Conservation (phyloP, 2,888 invertebrate species). For the Ennomos erosarius region DNA sequence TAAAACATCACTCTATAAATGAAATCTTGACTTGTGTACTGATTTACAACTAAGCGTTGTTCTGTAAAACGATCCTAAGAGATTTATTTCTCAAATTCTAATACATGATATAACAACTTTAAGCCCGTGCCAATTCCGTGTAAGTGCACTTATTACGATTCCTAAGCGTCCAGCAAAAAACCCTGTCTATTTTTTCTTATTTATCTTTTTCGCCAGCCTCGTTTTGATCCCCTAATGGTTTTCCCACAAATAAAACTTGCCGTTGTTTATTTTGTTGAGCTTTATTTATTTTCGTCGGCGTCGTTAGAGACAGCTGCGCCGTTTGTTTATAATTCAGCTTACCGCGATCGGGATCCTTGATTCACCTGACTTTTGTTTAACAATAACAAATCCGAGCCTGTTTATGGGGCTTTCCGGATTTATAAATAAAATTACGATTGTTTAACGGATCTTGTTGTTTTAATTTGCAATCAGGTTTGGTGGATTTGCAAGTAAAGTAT, state of each 20-base stretch:
- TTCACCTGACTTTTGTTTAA: slow-evolving; percentile 58
- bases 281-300: slow-evolving; percentile 71
- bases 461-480: slow-evolving; percentile 23
- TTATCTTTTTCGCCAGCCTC: slow-evolving; percentile 63
- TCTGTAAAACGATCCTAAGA: background rate
- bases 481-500: no score
- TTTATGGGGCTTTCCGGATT: slow-evolving; percentile 36
- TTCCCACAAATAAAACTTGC: slow-evolving; percentile 74
- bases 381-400: slow-evolving; percentile 45
- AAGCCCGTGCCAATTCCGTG: slow-evolving; percentile 34
- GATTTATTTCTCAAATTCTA: slow-evolving; percentile 22
- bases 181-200: slow-evolving; percentile 57
- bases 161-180: slow-evolving; percentile 49
- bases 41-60: no score
- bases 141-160: slow-evolving; percentile 41
- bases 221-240: slow-evolving; percentile 73
- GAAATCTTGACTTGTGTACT: no score
- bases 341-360: slow-evolving; percentile 61
- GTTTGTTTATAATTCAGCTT: slow-evolving; percentile 73
- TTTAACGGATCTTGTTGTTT: slow-evolving; percentile 23
- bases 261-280: slow-evolving; percentile 70
- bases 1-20: no score
- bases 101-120: slow-evolving; percentile 34
- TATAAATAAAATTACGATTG: slow-evolving; percentile 29
- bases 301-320: slow-evolving; percentile 70